These are phyloP conservation scores for Zophobas atratus DNA, from an alignment of 1,140 invertebrate genomes.

Conservation along the genomic window DNA sequence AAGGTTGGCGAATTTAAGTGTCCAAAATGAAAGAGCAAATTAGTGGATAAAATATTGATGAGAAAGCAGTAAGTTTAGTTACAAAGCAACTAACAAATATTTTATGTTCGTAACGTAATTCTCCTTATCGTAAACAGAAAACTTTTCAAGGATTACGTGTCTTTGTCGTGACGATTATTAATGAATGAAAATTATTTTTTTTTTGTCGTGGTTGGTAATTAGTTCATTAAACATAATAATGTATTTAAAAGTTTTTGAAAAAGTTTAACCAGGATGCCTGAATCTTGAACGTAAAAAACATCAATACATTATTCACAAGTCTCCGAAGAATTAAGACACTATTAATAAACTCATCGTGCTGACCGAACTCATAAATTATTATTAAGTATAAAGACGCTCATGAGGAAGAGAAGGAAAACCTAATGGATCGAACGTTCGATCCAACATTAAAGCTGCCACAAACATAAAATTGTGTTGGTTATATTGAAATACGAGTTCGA, in stretches of 20 bases:
- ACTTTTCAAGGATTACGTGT: neutral
- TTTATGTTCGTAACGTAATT: too few relatives aligned
- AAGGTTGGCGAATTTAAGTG: too few relatives aligned
- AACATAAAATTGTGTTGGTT: neutral
- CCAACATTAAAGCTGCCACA: neutral
- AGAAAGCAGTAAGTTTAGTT: too few relatives aligned
- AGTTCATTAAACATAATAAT: neutral
- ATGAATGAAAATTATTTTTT: neutral
- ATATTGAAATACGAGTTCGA: neutral
- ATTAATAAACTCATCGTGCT: constrained; percentile 8
- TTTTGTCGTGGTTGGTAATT: neutral
- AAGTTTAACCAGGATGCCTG: neutral
- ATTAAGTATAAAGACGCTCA: neutral
- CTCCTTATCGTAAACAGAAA: neutral
- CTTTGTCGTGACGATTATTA: neutral
- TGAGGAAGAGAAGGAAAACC: constrained; percentile 2
- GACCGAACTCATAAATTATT: constrained; percentile 14
- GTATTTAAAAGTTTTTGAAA: neutral
- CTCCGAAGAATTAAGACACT: neutral
- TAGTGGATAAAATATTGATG: too few relatives aligned
- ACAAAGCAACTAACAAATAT: too few relatives aligned
- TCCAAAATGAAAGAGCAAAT: too few relatives aligned
- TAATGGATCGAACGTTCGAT: constrained; percentile 9
- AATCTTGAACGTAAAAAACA: neutral
- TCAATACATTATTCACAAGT: neutral